Conservation (phyloP, 2,113 vertebrate species). For the Danio rerio region GRCz12tu NC_133180.1:30433501-30434000, state of each 20-base stretch:
- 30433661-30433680: not conserved
- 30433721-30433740: not conserved
- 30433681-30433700: not conserved
- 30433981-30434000: not conserved
- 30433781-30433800: too few species aligned
- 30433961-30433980: not conserved
- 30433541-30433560: conserved; percentile 58
- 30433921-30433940: conserved; percentile 65
- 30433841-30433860: conserved; percentile 71
- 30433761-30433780: not conserved
- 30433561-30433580: conserved; percentile 59
- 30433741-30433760: not conserved
- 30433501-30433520: too few species aligned
- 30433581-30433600: not conserved
- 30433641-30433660: not conserved
- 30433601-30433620: conserved; percentile 71
- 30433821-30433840: conserved; percentile 61
- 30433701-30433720: too few species aligned
- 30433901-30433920: conserved; percentile 64
- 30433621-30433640: conserved; percentile 27
- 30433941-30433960: not conserved
- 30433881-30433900: conserved; percentile 60
- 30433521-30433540: too few species aligned
- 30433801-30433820: conserved; percentile 67
- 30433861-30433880: conserved; percentile 77